Percentiles rank a stretch among this genome's conserved stretches.
Conservation (phyloP, 2,113 vertebrate genomes). For the Sitta europaea region DNA sequence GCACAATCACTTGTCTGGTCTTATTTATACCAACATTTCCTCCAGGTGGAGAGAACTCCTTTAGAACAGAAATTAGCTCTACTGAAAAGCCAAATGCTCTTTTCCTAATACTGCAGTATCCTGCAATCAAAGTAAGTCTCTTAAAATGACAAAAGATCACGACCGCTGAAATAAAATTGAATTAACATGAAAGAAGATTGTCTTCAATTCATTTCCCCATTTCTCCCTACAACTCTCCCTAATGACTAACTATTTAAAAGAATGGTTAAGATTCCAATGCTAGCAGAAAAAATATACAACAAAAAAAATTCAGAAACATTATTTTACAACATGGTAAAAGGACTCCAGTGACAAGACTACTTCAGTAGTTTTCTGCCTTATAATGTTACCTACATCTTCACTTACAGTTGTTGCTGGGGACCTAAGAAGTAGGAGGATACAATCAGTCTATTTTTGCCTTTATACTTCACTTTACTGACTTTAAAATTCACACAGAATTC, state of each 20-base stretch:
- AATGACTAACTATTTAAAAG: neutral
- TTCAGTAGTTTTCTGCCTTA: neutral
- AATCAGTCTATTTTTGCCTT: neutral
- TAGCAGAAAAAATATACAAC: neutral
- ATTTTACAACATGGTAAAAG: neutral
- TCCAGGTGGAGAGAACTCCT: neutral
- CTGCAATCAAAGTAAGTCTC: neutral
- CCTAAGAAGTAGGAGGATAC: neutral
- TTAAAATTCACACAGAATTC: neutral
- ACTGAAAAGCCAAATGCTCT: neutral
- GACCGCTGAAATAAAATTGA: neutral
- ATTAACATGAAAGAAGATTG: neutral
- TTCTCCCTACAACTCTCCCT: neutral
- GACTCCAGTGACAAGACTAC: neutral
- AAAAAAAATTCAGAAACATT: neutral
- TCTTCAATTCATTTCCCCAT: neutral
- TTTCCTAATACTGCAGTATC: neutral
- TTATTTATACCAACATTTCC: constrained; percentile 23
- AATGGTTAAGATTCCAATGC: neutral
- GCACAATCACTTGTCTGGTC: constrained; percentile 8
- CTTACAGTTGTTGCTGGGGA: neutral
- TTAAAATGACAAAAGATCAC: constrained; percentile 14
- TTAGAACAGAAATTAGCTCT: constrained; percentile 12
- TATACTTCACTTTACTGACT: neutral
- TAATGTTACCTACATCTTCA: neutral